Evolutionary conservation across 2,888 invertebrate species (phyloP).

Genomic region (Acleris literana): DNA sequence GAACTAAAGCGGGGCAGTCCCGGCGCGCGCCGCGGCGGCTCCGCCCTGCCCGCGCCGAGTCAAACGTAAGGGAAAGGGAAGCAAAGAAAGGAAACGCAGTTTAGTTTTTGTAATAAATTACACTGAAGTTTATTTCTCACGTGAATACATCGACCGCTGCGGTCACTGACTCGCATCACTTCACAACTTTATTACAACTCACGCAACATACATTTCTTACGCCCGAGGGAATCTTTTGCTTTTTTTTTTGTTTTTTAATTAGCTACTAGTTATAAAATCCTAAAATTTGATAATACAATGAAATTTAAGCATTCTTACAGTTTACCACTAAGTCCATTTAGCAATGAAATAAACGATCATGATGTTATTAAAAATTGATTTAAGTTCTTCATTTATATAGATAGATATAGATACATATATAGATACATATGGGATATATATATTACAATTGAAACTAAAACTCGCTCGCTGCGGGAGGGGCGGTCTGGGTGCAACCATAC

Average conservation of each 20-base stretch:
- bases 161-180: slow-evolving; percentile 67
- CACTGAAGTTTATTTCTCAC: slow-evolving; percentile 83
- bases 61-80: not conserved
- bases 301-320: slow-evolving; percentile 81
- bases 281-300: slow-evolving; percentile 77
- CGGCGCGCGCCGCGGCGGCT: no score
- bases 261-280: slow-evolving; percentile 77
- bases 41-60: not conserved
- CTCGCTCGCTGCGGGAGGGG: slow-evolving; percentile 66
- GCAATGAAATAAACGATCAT: slow-evolving; percentile 79
- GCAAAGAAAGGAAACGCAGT: slow-evolving; percentile 48
- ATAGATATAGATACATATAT: slow-evolving; percentile 46
- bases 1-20: no score
- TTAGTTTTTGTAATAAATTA: slow-evolving; percentile 76
- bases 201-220: slow-evolving; percentile 74
- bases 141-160: slow-evolving; percentile 76
- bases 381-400: slow-evolving; percentile 67
- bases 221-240: slow-evolving; percentile 61
- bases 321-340: slow-evolving; percentile 79
- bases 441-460: slow-evolving; percentile 80
- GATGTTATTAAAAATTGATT: slow-evolving; percentile 80
- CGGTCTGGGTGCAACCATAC: slow-evolving; percentile 74
- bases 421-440: slow-evolving; percentile 55
- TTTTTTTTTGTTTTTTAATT: slow-evolving; percentile 57
- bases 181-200: slow-evolving; percentile 76